Conservation (phyloP, 2,113 vertebrate genomes). For the Hemichromis elongatus region DNA sequence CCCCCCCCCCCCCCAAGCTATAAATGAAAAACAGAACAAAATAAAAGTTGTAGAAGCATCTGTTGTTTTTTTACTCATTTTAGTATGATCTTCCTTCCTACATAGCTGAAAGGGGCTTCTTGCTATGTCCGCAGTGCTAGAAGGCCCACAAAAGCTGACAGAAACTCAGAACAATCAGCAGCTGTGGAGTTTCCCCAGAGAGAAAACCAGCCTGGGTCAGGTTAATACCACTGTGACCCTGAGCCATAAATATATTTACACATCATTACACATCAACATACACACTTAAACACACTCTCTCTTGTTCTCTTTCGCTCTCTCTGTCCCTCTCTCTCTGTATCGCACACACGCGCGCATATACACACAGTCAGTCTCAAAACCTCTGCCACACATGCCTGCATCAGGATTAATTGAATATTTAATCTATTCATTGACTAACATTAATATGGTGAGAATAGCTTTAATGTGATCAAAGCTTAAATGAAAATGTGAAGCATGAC, state of each 20-base stretch:
- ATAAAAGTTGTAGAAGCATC: neutral
- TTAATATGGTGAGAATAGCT: slow-evolving; percentile 44
- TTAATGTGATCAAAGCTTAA: slow-evolving; percentile 53
- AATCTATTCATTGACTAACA: slow-evolving; percentile 61
- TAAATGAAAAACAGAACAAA: neutral
- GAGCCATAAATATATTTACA: slow-evolving; percentile 74
- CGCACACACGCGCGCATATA: neutral
- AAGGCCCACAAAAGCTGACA: slow-evolving; percentile 6
- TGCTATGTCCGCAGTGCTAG: neutral
- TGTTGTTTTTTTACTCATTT: neutral
- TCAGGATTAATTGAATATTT: slow-evolving; percentile 57
- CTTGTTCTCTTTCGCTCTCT: neutral
- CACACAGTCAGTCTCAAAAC: neutral
- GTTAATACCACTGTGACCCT: slow-evolving; percentile 67
- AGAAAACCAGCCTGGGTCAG: slow-evolving; percentile 49
- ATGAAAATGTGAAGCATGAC: slow-evolving; percentile 53
- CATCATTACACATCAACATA: slow-evolving; percentile 68
- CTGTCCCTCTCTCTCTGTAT: neutral
- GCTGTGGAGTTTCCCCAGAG: slow-evolving; percentile 42
- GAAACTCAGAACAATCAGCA: slow-evolving; percentile 47
- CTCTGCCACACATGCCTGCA: slow-evolving; percentile 7
- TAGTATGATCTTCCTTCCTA: neutral
- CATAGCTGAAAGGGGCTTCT: neutral
- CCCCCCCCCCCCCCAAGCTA: neutral
- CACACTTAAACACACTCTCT: slow-evolving; percentile 7